These are phyloP conservation scores for Austrolebias charrua DNA, from an alignment of 2,797 vertebrate genomes.

Conservation along the genomic window DNA sequence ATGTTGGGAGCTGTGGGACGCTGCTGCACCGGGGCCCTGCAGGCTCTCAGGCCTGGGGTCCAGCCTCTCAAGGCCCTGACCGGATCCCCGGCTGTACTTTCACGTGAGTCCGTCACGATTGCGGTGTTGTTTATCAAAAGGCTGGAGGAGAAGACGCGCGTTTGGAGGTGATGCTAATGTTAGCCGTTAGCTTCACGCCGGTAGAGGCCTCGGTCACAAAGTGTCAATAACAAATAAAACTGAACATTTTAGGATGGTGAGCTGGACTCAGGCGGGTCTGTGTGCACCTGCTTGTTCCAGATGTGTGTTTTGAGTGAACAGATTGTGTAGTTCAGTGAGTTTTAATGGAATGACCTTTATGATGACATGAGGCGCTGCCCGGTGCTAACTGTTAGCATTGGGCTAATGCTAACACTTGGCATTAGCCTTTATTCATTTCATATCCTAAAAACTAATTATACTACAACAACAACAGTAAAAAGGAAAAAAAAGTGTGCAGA, in stretches of 20 bases:
- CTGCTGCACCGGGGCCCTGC: constrained; percentile 79
- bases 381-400: constrained; percentile 34
- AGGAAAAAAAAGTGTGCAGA: too few species aligned
- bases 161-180: constrained; percentile 33
- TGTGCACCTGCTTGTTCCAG: accelerated
- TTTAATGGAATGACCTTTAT: constrained; percentile 79
- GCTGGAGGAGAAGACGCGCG: accelerated
- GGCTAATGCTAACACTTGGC: too few species aligned
- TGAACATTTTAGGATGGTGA: accelerated
- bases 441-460: too few species aligned
- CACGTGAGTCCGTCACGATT: constrained; percentile 68
- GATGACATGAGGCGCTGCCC: constrained; percentile 69
- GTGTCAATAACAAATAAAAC: neutral
- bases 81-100: constrained; percentile 78
- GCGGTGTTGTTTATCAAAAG: neutral
- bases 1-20: constrained; percentile 83
- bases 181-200: constrained; percentile 57
- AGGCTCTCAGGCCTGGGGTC: constrained; percentile 79
- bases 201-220: constrained; percentile 55
- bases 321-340: neutral
- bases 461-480: too few species aligned
- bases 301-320: accelerated
- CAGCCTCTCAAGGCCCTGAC: constrained; percentile 77
- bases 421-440: too few species aligned
- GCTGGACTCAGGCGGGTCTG: accelerated